Evolutionary conservation across 2,113 vertebrate species (phyloP).

Genomic region (Halcyon senegalensis): DNA sequence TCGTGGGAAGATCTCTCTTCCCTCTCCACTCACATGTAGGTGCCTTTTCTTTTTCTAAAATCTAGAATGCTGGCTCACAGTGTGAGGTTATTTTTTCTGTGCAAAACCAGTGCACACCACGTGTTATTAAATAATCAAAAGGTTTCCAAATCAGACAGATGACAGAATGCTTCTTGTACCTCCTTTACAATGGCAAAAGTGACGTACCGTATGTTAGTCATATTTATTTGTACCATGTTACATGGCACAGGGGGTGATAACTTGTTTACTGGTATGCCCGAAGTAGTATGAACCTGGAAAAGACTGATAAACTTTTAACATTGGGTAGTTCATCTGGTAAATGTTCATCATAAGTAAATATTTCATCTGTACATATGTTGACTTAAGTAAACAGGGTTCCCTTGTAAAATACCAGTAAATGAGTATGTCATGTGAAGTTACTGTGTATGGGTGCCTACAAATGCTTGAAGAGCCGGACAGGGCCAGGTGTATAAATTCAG

Average conservation of each 20-base stretch:
- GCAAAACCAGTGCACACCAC: not conserved
- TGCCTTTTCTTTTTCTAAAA: not conserved
- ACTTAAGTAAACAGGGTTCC: not conserved
- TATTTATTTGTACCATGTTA: not conserved
- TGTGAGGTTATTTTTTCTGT: not conserved
- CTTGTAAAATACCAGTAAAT: not conserved
- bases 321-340: not conserved
- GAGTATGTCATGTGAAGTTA: not conserved
- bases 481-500: not conserved
- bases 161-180: not conserved
- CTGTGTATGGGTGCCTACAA: not conserved
- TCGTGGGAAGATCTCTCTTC: not conserved
- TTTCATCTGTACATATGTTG: not conserved
- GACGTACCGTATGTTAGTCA: not conserved
- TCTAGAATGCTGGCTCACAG: not conserved
- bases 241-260: not conserved
- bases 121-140: not conserved
- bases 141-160: not conserved
- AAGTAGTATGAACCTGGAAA: not conserved
- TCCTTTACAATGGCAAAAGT: not conserved
- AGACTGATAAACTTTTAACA: not conserved
- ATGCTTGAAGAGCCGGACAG: not conserved
- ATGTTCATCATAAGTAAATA: not conserved
- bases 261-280: not conserved
- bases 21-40: not conserved